Evolutionary conservation across 2,888 invertebrate species (phyloP), one percentile per base, ranked within the genome.

Genomic region (Thymelicus sylvestris): DNA sequence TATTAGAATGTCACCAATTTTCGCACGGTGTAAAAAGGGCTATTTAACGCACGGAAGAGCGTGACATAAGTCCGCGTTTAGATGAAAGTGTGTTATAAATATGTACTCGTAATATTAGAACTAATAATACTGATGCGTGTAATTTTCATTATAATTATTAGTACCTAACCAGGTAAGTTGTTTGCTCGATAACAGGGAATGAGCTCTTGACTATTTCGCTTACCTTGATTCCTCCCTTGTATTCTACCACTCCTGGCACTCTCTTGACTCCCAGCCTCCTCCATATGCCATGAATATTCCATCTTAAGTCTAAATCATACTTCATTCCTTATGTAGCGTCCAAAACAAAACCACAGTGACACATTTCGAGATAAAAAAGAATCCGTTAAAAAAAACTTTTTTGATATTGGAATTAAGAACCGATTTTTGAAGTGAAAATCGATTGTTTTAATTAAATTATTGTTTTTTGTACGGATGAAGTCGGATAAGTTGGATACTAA

Each of bases 251-350:
- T 82, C 61, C 82, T 80, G 76, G 79, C 87, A 66, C 81, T 81
- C 71, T 89, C 91, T 79, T 87, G 87, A 71, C 79, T 81, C 71
- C 80, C 83, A 44, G 82, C 78, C 74, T 89, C 91, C 81, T 92
- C 93, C 83, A 93, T 89, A 76, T 92, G 91, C 93, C 93, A 92
- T 72, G 91, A 81, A 81, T 93, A 93, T 90, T 93, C 93, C 93
- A 93, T 93, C 77, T 85, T 92, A 82, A 81, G 74, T 73, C 75
- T 75, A 76, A 73, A 66, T 68, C 79, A 80, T 80, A 72, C 66
- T 71, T 67, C 57, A 67, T 64, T 48, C 57, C 80, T 80, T 78
- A 86, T 73, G 84, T 84, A 48, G 81, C 83, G 73, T 86, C 86
- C 73, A 84, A 71, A 47, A 79, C 77, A 67, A 79, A 80, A 41